Base-by-base conservation (phyloP, 2,113 vertebrate species). In the Atlantisia rogersi region DNA sequence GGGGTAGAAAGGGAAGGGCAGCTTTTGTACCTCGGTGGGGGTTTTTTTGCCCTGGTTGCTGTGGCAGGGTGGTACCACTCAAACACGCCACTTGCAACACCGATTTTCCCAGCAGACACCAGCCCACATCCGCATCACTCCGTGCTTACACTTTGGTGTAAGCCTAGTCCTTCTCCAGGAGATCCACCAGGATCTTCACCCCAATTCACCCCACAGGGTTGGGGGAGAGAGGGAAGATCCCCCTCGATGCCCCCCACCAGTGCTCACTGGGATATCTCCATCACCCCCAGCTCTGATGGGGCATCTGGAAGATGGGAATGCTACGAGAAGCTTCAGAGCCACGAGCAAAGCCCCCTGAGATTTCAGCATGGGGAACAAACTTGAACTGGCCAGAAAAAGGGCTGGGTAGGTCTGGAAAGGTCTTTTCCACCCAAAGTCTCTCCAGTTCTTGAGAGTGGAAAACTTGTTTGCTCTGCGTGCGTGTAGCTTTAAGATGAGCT, bases 401-500 rank as follows among this genome's bases (percentile, higher is more conserved):
- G 40, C 19, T 58, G 78, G 87, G 85, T 3, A 56, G 64, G 50
- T 6, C 40, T 14, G 40, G 11, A 24, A 92, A 90, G 71, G 50
- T 32, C 89, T 82, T 92, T 94, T 85, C 82, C 87, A 69, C 1
- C 78, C 87, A 44, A 7, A 65, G 12, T 5, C 35, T 46, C 56
- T 53, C 1, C 58, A 25, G 6, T 12, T 83, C 55, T 25, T 0
- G 6, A 12, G 82, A n/a, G 31, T 28, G 90, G 82, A 85, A 94
- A 95, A 91, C 59, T 77, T 3, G 39, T 68, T 82, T 7, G n/a
- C 81, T 74, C 71, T 3, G 29, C 0, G 4, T 32, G 78, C 11
- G 1, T 92, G 93, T 26, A 37, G 90, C 95, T 94, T 96, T 95
- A 94, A 95, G 95, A 96, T 96, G 95, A 96, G 95, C 68, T 97